These are phyloP conservation scores for Parnassius orleans DNA, from an alignment of 2,888 invertebrate species.

Conservation along the genomic window DNA sequence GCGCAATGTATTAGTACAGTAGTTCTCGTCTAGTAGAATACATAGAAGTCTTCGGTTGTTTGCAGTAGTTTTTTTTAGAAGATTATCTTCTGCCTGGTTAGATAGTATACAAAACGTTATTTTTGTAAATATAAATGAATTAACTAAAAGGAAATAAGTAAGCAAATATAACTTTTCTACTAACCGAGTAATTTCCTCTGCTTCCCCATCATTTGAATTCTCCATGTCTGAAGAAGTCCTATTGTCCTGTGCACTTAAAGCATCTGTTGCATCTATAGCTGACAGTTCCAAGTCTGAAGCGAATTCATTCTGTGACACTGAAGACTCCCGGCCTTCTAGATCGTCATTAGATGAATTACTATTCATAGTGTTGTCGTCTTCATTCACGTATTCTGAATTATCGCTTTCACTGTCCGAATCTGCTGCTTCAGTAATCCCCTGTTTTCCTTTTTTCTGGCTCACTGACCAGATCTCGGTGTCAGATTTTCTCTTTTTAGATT, in stretches of 20 bases:
- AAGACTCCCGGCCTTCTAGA: constrained; percentile 63
- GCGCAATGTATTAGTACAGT: too few relatives aligned
- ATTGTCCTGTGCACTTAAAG: constrained; percentile 69
- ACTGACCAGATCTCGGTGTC: constrained; percentile 82
- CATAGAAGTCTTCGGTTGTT: too few relatives aligned
- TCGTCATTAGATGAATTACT: constrained; percentile 73
- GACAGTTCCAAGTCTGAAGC: constrained; percentile 83
- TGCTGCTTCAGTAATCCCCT: constrained; percentile 79
- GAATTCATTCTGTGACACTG: constrained; percentile 79
- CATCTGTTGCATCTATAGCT: constrained; percentile 82
- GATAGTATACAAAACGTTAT: too few relatives aligned
- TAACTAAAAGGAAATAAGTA: neutral
- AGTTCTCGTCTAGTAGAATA: too few relatives aligned
- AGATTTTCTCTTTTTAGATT: constrained; percentile 83
- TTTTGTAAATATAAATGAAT: too few relatives aligned
- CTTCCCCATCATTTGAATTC: constrained; percentile 81
- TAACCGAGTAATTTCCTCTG: constrained; percentile 82
- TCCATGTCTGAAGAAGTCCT: constrained; percentile 81
- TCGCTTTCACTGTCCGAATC: constrained; percentile 83
- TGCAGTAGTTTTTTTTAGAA: too few relatives aligned
- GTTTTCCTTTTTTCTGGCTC: constrained; percentile 82
- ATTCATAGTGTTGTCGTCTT: constrained; percentile 72
- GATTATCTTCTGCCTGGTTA: too few relatives aligned
- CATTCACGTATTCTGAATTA: constrained; percentile 69
- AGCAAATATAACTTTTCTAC: constrained; percentile 25